Evolutionary conservation across 92 coral and sea anemone species (phyloP).

Genomic region (Porites evermanni): DNA sequence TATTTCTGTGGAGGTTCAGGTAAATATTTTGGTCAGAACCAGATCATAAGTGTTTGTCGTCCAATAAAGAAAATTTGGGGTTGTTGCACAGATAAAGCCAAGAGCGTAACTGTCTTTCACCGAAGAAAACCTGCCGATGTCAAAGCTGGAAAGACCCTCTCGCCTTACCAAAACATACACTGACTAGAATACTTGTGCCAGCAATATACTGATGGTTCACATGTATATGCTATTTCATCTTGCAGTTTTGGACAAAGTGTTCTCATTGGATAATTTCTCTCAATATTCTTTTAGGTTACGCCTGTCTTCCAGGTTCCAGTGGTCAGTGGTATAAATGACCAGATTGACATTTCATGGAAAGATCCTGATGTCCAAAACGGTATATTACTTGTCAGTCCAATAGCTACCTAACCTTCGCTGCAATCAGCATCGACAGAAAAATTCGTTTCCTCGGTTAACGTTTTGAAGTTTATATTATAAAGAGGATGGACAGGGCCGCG

Average conservation of each 20-base stretch:
- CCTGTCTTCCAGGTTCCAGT: constrained; percentile 35
- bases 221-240: no score
- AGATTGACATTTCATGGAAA: constrained; percentile 18
- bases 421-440: neutral
- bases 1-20: constrained; percentile 20
- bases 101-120: no score
- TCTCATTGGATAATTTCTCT: neutral
- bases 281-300: constrained; percentile 18
- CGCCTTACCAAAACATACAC: no score
- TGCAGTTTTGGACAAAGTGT: no score
- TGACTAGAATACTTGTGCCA: no score
- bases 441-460: no score
- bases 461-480: no score
- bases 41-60: neutral
- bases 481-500: no score
- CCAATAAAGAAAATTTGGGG: neutral
- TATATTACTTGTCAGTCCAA: neutral
- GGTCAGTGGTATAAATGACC: constrained; percentile 25
- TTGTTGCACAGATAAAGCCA: no score
- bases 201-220: no score
- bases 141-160: no score
- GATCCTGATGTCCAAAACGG: neutral
- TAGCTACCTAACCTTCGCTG: neutral
- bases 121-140: no score
- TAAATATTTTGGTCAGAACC: neutral